Evolutionary conservation across 2,888 invertebrate genomes (phyloP).

Genomic region (Drosophila suboccidentalis): DNA sequence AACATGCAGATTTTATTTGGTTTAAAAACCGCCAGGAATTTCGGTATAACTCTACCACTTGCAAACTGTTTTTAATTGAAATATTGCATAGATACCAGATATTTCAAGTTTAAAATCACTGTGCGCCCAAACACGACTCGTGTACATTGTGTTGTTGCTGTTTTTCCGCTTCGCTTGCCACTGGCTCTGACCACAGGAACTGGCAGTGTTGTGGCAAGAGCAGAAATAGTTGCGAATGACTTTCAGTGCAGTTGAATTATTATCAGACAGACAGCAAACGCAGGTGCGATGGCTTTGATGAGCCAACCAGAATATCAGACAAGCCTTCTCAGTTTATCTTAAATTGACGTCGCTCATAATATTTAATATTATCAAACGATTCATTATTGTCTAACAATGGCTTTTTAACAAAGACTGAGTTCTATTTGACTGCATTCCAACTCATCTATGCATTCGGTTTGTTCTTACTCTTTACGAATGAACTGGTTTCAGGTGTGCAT

Average conservation of each 20-base stretch:
- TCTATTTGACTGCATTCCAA: slow-evolving; percentile 33
- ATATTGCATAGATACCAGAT: neutral
- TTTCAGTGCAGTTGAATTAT: slow-evolving; percentile 59
- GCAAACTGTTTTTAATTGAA: neutral
- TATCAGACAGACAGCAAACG: slow-evolving; percentile 37
- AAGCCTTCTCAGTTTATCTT: slow-evolving; percentile 39
- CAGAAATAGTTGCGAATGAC: slow-evolving; percentile 43
- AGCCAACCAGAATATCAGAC: slow-evolving; percentile 17
- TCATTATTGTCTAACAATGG: neutral
- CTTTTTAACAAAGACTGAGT: neutral
- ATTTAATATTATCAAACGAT: neutral
- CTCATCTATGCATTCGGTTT: slow-evolving; percentile 10
- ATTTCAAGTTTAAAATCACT: slow-evolving; percentile 15
- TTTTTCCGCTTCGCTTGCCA: slow-evolving; percentile 54
- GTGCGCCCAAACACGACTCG: slow-evolving; percentile 11
- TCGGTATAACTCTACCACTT: neutral
- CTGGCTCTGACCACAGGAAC: slow-evolving; percentile 45
- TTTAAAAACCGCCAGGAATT: neutral
- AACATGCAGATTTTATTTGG: neutral
- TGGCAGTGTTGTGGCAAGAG: slow-evolving; percentile 54
- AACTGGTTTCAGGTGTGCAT: slow-evolving; percentile 1
- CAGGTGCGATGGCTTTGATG: slow-evolving; percentile 15
- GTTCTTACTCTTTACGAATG: slow-evolving; percentile 3
- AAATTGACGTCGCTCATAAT: slow-evolving; percentile 28
- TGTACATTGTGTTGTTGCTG: slow-evolving; percentile 19